These are phyloP conservation scores for Grammomys surdaster DNA, from an alignment of 2,113 vertebrate species.

Conservation along the genomic window DNA sequence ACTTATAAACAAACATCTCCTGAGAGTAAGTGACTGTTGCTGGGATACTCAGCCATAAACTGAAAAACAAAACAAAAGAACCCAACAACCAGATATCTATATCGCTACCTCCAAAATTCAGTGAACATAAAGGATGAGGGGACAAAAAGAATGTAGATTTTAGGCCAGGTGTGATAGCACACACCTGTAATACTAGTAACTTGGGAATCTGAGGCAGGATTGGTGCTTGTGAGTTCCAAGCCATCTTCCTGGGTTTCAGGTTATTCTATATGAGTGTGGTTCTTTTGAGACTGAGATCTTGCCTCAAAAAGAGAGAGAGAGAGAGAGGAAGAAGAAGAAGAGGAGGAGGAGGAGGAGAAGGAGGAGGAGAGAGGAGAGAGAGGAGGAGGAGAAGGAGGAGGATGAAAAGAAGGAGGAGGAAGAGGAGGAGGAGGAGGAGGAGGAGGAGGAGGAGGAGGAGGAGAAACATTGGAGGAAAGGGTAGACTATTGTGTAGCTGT, in stretches of 20 bases:
- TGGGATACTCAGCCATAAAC: not conserved
- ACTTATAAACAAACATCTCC: not conserved
- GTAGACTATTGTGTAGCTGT: not conserved
- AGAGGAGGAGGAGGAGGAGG: too few species aligned
- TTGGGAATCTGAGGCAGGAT: not conserved
- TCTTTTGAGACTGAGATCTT: not conserved
- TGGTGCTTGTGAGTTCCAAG: not conserved
- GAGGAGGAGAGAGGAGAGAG: too few species aligned
- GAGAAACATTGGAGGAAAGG: not conserved
- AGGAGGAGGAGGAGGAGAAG: too few species aligned
- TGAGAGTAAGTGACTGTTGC: not conserved
- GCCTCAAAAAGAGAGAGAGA: not conserved
- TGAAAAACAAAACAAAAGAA: not conserved
- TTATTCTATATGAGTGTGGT: not conserved
- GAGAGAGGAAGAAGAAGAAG: too few species aligned
- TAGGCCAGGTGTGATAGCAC: not conserved
- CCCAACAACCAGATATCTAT: not conserved
- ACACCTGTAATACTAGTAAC: not conserved
- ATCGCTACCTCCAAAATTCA: not conserved
- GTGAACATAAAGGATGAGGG: not conserved
- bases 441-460: too few species aligned
- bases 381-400: not conserved
- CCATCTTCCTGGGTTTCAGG: not conserved
- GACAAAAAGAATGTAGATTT: not conserved
- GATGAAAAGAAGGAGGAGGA: fast-evolving